phyloP scores from a whole-genome alignment of 1,140 invertebrate species.

The Drosophila rhopaloa region DNA sequence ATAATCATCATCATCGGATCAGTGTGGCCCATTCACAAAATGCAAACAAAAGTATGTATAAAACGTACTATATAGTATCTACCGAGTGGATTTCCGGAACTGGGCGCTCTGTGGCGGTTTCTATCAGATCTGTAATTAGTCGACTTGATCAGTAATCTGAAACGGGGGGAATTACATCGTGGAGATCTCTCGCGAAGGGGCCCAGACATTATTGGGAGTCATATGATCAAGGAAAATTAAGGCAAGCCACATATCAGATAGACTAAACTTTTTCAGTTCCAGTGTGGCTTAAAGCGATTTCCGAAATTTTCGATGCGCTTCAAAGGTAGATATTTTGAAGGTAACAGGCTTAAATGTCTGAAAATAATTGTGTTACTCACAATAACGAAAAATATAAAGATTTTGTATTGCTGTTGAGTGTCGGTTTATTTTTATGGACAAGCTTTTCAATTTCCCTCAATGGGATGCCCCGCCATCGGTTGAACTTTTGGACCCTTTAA shows the following conservation, averaged over 20 bases:
- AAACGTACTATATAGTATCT: neutral
- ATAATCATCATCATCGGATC: conserved; percentile 10
- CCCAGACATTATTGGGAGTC: neutral
- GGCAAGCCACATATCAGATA: no score
- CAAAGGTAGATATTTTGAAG: no score
- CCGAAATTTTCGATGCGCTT: no score
- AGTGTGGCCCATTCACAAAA: conserved; percentile 40
- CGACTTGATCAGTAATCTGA: conserved; percentile 33
- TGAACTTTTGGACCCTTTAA: conserved; percentile 22
- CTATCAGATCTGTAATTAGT: conserved; percentile 41
- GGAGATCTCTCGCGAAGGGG: neutral
- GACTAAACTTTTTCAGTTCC: no score
- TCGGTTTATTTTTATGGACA: neutral
- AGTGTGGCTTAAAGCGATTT: no score
- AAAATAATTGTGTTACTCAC: no score
- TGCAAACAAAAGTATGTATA: conserved; percentile 8
- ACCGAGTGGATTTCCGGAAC: conserved; percentile 55
- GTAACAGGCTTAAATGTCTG: no score
- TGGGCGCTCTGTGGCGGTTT: conserved; percentile 74
- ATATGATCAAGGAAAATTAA: neutral
- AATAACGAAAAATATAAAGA: no score
- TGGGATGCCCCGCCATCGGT: neutral
- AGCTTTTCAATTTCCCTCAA: neutral
- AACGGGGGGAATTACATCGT: neutral
- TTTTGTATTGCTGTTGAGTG: neutral